phyloP scores from a whole-genome alignment of 2,797 vertebrate genomes.

The Rhinogobio ventralis region DNA sequence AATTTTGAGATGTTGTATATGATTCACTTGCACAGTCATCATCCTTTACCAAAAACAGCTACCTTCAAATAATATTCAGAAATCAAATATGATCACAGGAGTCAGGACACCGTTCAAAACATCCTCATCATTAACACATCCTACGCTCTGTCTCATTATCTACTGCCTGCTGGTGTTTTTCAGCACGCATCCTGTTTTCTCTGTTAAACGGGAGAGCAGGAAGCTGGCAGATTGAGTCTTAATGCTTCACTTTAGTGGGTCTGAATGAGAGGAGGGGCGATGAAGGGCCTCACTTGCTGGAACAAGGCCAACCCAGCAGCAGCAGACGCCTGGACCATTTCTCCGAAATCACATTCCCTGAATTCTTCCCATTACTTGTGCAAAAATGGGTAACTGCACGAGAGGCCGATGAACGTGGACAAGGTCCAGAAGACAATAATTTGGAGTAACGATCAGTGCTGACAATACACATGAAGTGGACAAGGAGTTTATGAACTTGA shows the following conservation, averaged over 20 bases:
- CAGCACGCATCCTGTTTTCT: constrained; percentile 63
- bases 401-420: constrained; percentile 18
- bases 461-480: not conserved
- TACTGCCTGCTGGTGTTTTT: constrained; percentile 48
- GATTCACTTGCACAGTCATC: not conserved
- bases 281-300: constrained; percentile 28
- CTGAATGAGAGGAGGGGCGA: not conserved
- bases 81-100: constrained; percentile 37
- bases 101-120: not conserved
- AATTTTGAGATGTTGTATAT: not conserved
- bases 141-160: constrained; percentile 20
- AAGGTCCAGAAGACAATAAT: constrained; percentile 17
- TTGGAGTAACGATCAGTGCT: constrained; percentile 15
- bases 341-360: constrained; percentile 44
- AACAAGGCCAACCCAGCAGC: constrained; percentile 36
- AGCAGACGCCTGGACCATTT: constrained; percentile 45
- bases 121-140: constrained; percentile 44
- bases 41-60: not conserved
- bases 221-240: constrained; percentile 39
- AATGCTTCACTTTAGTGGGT: constrained; percentile 40
- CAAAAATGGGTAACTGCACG: constrained; percentile 26
- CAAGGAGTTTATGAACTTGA: constrained; percentile 10
- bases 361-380: constrained; percentile 51
- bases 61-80: not conserved
- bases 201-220: constrained; percentile 36